Conservation (phyloP, 2,888 invertebrate species). For the Atethmia centrago region DNA sequence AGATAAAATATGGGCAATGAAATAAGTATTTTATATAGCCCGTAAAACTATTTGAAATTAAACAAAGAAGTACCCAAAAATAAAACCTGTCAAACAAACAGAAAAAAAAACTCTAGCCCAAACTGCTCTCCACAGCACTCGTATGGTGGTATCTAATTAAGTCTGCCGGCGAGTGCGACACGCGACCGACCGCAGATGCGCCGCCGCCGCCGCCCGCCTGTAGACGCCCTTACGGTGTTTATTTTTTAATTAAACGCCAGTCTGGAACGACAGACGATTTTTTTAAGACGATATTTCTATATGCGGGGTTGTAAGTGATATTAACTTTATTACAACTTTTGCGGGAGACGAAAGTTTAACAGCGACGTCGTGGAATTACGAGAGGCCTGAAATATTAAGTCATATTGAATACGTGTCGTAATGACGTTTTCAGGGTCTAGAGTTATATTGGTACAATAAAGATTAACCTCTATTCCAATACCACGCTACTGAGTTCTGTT, state of each 20-base stretch:
- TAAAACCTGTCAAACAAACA: neutral
- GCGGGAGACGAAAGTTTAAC: neutral
- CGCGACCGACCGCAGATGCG: constrained; percentile 73
- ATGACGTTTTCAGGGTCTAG: no score
- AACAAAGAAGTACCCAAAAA: no score
- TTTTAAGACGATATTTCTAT: constrained; percentile 47
- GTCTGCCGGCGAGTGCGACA: constrained; percentile 71
- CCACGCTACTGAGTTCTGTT: no score
- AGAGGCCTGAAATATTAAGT: neutral
- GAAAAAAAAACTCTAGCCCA: neutral
- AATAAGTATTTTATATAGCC: no score
- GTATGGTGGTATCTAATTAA: constrained; percentile 70
- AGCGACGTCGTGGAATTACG: neutral
- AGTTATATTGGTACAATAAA: no score
- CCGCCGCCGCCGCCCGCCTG: constrained; percentile 50
- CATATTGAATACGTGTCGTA: no score
- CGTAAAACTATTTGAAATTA: no score
- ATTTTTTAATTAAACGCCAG: constrained; percentile 68
- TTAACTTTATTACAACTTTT: constrained; percentile 38
- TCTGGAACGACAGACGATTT: constrained; percentile 57
- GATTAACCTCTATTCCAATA: no score
- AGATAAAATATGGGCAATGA: no score
- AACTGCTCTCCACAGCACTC: constrained; percentile 63
- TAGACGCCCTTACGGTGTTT: constrained; percentile 69
- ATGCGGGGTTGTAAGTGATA: constrained; percentile 14